Evolutionary conservation across 37 sponge, comb jelly and placozoan species (phyloP).

Genomic region (Haliclona indistincta): DNA sequence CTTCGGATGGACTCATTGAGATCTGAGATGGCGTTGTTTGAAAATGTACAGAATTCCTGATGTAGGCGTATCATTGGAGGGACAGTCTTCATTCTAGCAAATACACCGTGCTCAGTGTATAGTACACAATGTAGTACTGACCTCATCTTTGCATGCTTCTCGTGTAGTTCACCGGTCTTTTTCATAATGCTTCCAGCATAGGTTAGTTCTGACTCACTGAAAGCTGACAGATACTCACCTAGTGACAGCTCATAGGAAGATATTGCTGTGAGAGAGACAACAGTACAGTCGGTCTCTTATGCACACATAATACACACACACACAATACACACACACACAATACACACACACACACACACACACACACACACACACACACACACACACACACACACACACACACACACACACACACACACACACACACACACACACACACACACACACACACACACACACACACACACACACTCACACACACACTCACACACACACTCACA

Average conservation of each 20-base stretch:
- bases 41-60: constrained; percentile 55
- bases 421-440: constrained; percentile 29
- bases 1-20: constrained; percentile 54
- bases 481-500: constrained; percentile 11
- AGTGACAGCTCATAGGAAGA: constrained; percentile 42
- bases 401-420: constrained; percentile 18
- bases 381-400: constrained; percentile 5
- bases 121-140: not conserved
- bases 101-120: not conserved
- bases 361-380: constrained; percentile 13
- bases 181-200: constrained; percentile 71
- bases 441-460: constrained; percentile 13
- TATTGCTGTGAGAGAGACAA: constrained; percentile 15
- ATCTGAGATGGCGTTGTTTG: constrained; percentile 47
- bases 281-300: not conserved
- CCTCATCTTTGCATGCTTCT: constrained; percentile 38
- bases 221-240: constrained; percentile 42
- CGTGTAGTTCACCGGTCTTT: constrained; percentile 48
- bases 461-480: constrained; percentile 2
- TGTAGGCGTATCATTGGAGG: constrained; percentile 34
- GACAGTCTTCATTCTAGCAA: constrained; percentile 24
- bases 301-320: not conserved
- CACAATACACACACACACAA: constrained; percentile 15
- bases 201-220: constrained; percentile 68
- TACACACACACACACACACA: constrained; percentile 7